phyloP scores from a whole-genome alignment of 2,888 invertebrate genomes.

The Linnaemya tessellans region DNA sequence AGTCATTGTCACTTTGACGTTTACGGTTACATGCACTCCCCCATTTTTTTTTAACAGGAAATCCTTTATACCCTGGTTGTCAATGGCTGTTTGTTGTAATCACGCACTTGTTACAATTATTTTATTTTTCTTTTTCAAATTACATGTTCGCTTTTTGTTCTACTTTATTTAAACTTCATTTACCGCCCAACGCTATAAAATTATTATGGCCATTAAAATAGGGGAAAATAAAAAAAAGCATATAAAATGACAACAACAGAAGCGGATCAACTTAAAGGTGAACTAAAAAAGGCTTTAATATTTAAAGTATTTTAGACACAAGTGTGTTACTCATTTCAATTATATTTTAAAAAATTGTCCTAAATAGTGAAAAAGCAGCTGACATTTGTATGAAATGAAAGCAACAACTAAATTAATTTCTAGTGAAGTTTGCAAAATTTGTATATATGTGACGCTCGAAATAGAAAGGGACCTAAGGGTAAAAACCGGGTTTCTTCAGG shows the following conservation, averaged over 20 bases:
- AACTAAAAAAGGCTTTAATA: too few species aligned
- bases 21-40: not conserved
- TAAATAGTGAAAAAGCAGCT: too few species aligned
- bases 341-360: too few species aligned
- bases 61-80: conserved; percentile 52
- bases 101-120: conserved; percentile 62
- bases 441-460: too few species aligned
- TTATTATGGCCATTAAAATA: conserved; percentile 9
- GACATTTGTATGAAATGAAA: too few species aligned
- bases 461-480: too few species aligned
- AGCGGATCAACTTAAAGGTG: not conserved
- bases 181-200: conserved; percentile 12
- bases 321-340: too few species aligned
- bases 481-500: too few species aligned
- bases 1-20: not conserved
- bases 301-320: too few species aligned
- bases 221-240: not conserved
- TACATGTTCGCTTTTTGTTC: conserved; percentile 31
- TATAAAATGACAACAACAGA: conserved; percentile 22
- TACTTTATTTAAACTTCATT: conserved; percentile 7
- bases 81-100: conserved; percentile 61
- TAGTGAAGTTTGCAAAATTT: too few species aligned
- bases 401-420: too few species aligned
- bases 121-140: conserved; percentile 15
- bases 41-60: conserved; percentile 22